Evolutionary conservation across 2,888 invertebrate genomes (phyloP), one percentile per base, ranked within the genome.

Genomic region (Nezara viridula): DNA sequence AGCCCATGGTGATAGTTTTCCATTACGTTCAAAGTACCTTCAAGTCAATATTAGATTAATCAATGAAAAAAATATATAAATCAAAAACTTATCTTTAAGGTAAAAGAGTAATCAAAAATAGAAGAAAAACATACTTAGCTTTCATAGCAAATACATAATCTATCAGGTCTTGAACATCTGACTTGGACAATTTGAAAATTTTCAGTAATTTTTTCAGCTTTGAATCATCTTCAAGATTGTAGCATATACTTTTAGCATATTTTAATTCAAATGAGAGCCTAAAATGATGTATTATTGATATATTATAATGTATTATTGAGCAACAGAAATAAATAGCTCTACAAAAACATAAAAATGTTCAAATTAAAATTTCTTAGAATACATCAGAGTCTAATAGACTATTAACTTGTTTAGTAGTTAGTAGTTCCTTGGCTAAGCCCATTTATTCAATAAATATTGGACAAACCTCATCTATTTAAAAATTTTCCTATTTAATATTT

Each of bases 11-110:
- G 89, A 86, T 19, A 86, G 40, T 73, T 37, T 60, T 24, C 88
- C 85, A 55, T 89, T 88, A 16, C n/a, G 24, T 47, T 88, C 87
- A 66, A 90, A 90, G 50, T 88, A 90, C 55, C 90, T 90, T 55
- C 12, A 90, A 52, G 73, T 44, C 21, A 77, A 66, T 66, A 32
- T 86, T 47, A 37, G 19, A 37, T 66, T 32, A 47, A n/a, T 27
- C 19, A 86, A 52, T 32, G 21, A 86, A 49, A 47, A 44, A 27
- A 60, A 3, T 27, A 12, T 0, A 0, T 37, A 37, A 73, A 27
- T 16, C 4, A n/a, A n/a, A 60, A 27, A 60, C 0, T 60, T 27
- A 60, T 16, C 5, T 60, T 27, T 12, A 60, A 55, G 0, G 9
- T n/a, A 16, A 19, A 19, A 19, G 19, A 55, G 24, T 9, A 19